Conservation (phyloP, 2,888 invertebrate species). For the Pasiphila rectangulata region DNA sequence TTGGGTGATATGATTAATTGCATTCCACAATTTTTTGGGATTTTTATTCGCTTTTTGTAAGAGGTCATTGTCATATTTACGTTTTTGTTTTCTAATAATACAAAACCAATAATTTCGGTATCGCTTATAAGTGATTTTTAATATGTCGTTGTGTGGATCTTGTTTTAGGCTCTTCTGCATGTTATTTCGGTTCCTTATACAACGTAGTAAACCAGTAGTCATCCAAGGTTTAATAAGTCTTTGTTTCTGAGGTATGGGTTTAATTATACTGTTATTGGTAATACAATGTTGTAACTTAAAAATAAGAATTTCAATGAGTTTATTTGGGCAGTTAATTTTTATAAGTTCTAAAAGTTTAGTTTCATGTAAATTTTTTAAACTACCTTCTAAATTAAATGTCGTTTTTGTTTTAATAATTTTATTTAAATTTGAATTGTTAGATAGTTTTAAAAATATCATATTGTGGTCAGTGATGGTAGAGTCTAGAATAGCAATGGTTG, state of each 20-base stretch:
- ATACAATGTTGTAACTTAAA: not conserved
- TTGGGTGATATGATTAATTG: not conserved
- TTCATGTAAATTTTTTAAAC: not conserved
- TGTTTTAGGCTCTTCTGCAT: too few species aligned
- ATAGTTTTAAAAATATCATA: conserved; percentile 1
- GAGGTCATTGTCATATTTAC: not conserved
- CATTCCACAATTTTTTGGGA: not conserved
- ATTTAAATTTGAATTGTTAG: not conserved
- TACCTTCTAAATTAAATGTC: not conserved
- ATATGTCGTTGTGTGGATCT: too few species aligned
- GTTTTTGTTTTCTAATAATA: too few species aligned
- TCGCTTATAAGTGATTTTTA: too few species aligned
- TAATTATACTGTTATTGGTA: not conserved
- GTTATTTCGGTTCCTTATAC: not conserved
- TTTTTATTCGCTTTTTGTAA: not conserved
- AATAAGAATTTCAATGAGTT: not conserved
- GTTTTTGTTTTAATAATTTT: not conserved
- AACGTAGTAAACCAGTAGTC: not conserved
- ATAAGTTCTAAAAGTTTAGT: not conserved
- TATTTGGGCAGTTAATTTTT: not conserved
- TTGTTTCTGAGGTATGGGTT: not conserved
- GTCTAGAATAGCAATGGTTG: not conserved
- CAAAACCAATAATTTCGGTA: too few species aligned
- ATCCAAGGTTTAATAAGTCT: conserved; percentile 2
- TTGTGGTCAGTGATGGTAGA: not conserved